A percentile compares a stretch with the other conserved stretches of the same genome.
Evolutionary conservation across 2,888 invertebrate species (phyloP).

Genomic region (Cantharis flavilabris): DNA sequence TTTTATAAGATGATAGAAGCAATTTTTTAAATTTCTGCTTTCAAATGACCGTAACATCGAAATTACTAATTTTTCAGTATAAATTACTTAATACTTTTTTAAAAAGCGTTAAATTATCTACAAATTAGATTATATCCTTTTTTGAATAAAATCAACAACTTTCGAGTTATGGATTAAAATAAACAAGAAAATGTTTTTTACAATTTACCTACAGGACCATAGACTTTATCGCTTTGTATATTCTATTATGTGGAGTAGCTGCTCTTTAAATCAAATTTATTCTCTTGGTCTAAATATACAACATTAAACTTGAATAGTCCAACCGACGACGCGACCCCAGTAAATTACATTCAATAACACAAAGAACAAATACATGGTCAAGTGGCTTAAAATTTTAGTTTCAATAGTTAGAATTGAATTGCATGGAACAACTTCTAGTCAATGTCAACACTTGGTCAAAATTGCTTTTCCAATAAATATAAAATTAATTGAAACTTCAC

Average conservation of each 20-base stretch:
- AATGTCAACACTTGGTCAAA: not conserved
- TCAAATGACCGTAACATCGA: too few relatives aligned
- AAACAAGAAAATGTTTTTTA: too few relatives aligned
- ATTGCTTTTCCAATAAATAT: not conserved
- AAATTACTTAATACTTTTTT: too few relatives aligned
- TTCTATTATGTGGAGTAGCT: not conserved
- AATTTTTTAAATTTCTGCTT: too few relatives aligned
- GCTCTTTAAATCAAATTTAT: not conserved
- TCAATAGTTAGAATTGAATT: not conserved
- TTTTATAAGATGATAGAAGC: too few relatives aligned
- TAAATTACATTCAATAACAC: not conserved
- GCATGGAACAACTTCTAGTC: not conserved
- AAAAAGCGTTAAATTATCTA: too few relatives aligned
- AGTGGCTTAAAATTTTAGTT: not conserved
- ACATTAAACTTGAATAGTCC: not conserved
- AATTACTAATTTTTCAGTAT: too few relatives aligned
- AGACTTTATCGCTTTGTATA: not conserved
- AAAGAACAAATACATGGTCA: not conserved
- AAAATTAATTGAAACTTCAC: not conserved
- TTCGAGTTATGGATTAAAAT: too few relatives aligned
- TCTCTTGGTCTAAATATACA: not conserved
- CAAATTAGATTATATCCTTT: too few relatives aligned
- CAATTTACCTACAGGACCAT: not conserved
- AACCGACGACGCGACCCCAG: not conserved
- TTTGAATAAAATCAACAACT: too few relatives aligned